phyloP scores from a whole-genome alignment of 2,113 vertebrate genomes.

The Callipepla californica region DNA sequence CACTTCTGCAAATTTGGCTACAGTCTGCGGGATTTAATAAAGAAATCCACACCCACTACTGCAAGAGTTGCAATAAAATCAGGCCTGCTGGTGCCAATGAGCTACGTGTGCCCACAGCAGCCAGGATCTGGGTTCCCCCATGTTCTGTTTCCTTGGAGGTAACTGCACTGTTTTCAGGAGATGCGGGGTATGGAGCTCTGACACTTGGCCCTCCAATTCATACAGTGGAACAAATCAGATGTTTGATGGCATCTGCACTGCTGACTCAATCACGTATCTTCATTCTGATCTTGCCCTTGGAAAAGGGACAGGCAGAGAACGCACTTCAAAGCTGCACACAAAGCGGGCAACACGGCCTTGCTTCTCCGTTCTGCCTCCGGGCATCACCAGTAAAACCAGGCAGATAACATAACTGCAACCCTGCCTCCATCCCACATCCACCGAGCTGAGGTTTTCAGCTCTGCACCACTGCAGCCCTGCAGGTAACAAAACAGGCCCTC shows the following conservation, averaged over 20 bases:
- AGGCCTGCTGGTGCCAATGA: neutral
- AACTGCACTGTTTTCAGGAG: neutral
- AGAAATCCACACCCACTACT: neutral
- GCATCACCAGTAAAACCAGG: neutral
- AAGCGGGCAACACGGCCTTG: fast-evolving
- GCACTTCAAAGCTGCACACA: neutral
- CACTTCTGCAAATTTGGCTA: neutral
- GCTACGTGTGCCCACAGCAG: neutral
- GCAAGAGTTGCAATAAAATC: neutral
- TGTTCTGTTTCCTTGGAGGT: neutral
- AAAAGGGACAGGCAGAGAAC: neutral
- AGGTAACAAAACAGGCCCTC: neutral
- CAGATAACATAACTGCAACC: neutral
- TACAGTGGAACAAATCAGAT: neutral
- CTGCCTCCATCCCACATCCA: neutral
- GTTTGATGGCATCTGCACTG: slow-evolving; percentile 55
- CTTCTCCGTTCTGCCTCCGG: neutral
- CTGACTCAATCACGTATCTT: slow-evolving; percentile 15
- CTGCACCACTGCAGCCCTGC: neutral
- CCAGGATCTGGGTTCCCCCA: neutral
- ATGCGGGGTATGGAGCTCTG: slow-evolving; percentile 15
- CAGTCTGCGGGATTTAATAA: neutral
- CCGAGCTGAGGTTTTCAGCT: neutral
- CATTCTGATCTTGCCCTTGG: neutral
- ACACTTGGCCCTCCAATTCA: slow-evolving; percentile 37